These are phyloP conservation scores for Pogonomyrmex barbatus DNA, from an alignment of 1,140 invertebrate species.

Conservation along the genomic window DNA sequence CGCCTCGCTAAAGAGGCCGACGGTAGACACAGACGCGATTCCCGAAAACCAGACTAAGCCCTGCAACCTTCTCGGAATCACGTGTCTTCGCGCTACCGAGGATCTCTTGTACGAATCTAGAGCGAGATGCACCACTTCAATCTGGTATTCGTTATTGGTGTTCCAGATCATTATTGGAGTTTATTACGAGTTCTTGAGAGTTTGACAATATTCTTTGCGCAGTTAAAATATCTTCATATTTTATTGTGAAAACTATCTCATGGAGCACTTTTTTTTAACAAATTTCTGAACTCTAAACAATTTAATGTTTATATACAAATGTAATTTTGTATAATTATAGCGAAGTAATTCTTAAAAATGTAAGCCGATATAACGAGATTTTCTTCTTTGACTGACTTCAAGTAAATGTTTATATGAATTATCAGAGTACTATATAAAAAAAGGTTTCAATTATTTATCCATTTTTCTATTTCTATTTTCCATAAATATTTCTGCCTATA, in stretches of 20 bases:
- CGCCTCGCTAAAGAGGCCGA: slow-evolving; percentile 72
- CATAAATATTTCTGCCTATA: no score
- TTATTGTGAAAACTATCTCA: background rate
- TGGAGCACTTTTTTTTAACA: background rate
- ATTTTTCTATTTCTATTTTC: no score
- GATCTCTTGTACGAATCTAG: slow-evolving; percentile 34
- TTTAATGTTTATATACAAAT: no score
- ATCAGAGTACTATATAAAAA: background rate
- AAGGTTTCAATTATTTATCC: background rate
- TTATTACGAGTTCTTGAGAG: background rate
- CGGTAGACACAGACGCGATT: slow-evolving; percentile 76
- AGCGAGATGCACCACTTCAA: slow-evolving; percentile 37
- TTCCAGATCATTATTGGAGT: background rate
- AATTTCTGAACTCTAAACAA: background rate
- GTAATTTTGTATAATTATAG: background rate
- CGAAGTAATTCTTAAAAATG: background rate
- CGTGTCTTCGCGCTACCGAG: slow-evolving; percentile 16
- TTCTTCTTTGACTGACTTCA: background rate
- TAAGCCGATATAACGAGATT: background rate
- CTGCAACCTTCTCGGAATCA: slow-evolving; percentile 59
- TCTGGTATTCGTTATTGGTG: slow-evolving; percentile 3
- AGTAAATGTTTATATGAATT: background rate
- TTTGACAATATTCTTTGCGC: background rate
- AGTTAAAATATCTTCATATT: background rate
- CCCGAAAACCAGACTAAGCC: slow-evolving; percentile 76